Percentiles rank a stretch among this genome's conserved stretches.
Evolutionary conservation across 2,797 vertebrate genomes (phyloP).

Genomic region (Buphagus erythrorhynchus): DNA sequence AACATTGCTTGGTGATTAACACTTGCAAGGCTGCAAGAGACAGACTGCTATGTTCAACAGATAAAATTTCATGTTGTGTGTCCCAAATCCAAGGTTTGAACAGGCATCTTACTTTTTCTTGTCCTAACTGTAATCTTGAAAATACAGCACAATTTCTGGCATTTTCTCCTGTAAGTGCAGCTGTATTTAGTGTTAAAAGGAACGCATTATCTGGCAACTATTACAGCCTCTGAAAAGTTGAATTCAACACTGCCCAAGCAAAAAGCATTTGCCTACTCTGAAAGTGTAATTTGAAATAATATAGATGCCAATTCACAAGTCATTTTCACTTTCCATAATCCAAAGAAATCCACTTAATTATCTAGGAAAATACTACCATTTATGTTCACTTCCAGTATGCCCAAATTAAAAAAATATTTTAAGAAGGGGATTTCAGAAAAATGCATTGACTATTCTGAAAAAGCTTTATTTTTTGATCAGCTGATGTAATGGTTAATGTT

Average conservation of each 20-base stretch:
- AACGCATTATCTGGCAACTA: background rate
- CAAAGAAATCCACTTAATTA: background rate
- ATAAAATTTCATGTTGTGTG: rapidly evolving
- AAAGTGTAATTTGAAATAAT: background rate
- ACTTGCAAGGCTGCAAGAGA: background rate
- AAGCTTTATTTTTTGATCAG: background rate
- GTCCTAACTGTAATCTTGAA: background rate
- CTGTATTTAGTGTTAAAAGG: background rate
- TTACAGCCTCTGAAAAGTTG: background rate
- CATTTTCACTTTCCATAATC: background rate
- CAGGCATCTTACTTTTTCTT: background rate
- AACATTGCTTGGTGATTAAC: background rate
- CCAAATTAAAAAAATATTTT: background rate
- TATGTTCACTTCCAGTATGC: background rate
- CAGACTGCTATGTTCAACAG: background rate
- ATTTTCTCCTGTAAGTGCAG: background rate
- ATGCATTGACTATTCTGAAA: background rate
- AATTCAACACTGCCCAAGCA: background rate
- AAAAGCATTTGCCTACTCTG: background rate
- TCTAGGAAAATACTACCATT: background rate
- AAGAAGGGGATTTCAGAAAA: background rate
- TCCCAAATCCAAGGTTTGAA: background rate
- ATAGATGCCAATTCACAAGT: background rate
- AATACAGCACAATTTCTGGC: background rate
- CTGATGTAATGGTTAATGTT: background rate